Evolutionary conservation across 2,888 invertebrate genomes (phyloP), one percentile per base, ranked within the genome.

Genomic region (Luperina testacea): DNA sequence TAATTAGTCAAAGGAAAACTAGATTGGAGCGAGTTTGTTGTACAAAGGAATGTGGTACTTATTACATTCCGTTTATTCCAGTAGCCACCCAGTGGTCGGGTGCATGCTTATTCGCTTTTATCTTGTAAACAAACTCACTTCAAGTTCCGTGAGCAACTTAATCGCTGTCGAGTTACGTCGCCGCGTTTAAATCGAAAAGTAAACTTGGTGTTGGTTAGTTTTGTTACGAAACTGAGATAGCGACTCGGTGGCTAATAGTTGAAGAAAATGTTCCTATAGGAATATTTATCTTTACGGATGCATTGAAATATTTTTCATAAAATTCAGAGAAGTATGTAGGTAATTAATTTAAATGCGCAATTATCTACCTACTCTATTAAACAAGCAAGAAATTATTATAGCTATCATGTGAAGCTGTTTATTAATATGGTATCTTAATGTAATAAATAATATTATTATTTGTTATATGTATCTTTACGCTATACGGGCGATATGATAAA

Each of bases 1-100:
- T 92, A 93, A 93, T 94, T 93, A 90, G 84, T 94, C 93, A 93
- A 94, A 93, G 92, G 90, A 77, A 88, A 87, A 85, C 86, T 90
- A 88, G 87, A 87, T 82, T 83, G 78, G 53, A 72, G 57, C 11
- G 77, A 84, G 77, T 88, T 90, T 87, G 78, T 90, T 87, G 78
- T 83, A 86, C 88, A 85, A 82, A 81, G 79, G 82, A 82, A 81
- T 81, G 48, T 78, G 45, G 63, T 15, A 15, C 13, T 85, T 82
- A 80, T 84, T 74, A 80, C 78, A 74, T 80, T 81, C 77, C 64
- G 75, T 77, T 84, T 74, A 77, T 77, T 80, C 27, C 20, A 20
- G 57, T 57, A 45, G 48, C 59, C 68, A 67, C n/a, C 20, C 63
- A 65, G 42, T 78, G 68, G 76, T 59, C 45, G 67, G 75, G 69